Percentiles rank a stretch among this genome's conserved stretches.
phyloP scores from a whole-genome alignment of 2,888 invertebrate genomes.

The Oxytorus armatus region DNA sequence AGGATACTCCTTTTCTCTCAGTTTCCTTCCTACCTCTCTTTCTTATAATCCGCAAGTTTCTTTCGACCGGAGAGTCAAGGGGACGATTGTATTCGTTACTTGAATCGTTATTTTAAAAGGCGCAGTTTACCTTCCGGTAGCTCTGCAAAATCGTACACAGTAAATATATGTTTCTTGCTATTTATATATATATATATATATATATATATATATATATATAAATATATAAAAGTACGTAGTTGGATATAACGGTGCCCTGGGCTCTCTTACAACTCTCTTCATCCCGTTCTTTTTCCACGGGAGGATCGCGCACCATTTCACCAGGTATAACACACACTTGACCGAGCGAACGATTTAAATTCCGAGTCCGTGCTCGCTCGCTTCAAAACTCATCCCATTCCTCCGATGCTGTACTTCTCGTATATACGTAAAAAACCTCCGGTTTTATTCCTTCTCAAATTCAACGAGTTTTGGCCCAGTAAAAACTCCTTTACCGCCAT shows the following conservation, averaged over 20 bases:
- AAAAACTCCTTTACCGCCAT: constrained; percentile 27
- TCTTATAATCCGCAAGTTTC: constrained; percentile 45
- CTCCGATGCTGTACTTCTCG: constrained; percentile 5
- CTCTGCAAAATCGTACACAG: constrained; percentile 21
- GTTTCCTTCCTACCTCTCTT: constrained; percentile 9
- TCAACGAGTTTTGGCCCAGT: constrained; percentile 36
- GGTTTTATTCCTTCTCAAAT: constrained; percentile 58
- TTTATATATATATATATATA: constrained; percentile 25
- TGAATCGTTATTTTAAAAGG: constrained; percentile 76
- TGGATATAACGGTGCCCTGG: constrained; percentile 58
- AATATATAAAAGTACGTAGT: background rate
- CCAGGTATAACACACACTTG: constrained; percentile 69
- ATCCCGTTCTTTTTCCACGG: constrained; percentile 47
- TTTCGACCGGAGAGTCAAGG: constrained; percentile 30
- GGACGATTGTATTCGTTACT: constrained; percentile 77
- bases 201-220: constrained; percentile 39
- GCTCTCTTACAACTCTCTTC: constrained; percentile 23
- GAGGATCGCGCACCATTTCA: constrained; percentile 43
- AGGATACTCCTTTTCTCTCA: constrained; percentile 25
- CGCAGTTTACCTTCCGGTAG: constrained; percentile 69
- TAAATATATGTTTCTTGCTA: background rate
- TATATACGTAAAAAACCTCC: background rate
- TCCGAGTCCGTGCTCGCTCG: constrained; percentile 57
- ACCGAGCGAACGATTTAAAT: constrained; percentile 71
- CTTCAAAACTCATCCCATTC: constrained; percentile 52